A percentile compares a stretch with the other conserved stretches of the same genome.
Evolutionary conservation across 2,113 vertebrate species (phyloP).

Genomic region (Psittacula cyanocephala): DNA sequence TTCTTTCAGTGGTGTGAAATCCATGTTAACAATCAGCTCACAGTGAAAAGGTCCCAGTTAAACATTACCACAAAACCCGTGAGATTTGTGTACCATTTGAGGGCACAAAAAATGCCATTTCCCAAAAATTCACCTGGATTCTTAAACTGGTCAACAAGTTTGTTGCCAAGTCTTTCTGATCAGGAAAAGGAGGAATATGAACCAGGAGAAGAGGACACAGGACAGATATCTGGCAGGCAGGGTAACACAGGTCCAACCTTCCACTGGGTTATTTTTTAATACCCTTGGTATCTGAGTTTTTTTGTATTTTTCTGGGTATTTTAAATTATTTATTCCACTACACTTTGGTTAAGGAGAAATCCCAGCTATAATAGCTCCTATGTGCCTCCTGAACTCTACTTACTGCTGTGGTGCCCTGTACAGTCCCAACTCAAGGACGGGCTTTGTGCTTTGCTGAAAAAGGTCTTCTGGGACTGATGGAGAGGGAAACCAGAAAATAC

Average conservation of each 20-base stretch:
- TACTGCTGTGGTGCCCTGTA: neutral
- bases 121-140: neutral
- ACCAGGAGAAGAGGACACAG: neutral
- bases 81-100: neutral
- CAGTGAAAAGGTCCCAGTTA: constrained; percentile 10
- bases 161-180: neutral
- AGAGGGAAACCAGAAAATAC: neutral
- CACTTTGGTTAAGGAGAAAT: neutral
- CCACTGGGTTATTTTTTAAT: neutral
- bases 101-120: neutral
- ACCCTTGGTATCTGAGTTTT: neutral
- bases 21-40: constrained; percentile 1
- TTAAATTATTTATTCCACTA: neutral
- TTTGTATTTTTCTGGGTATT: neutral
- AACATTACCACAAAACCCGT: neutral
- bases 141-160: neutral
- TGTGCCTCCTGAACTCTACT: neutral
- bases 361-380: no score
- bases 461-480: neutral
- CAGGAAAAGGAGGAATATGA: neutral
- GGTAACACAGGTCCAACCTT: neutral
- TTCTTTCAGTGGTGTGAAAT: constrained; percentile 47
- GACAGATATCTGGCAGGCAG: neutral
- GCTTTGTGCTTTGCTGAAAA: neutral
- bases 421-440: neutral